Conservation (phyloP, 2,888 invertebrate genomes). For the Hydroisotoma schaefferi region DNA sequence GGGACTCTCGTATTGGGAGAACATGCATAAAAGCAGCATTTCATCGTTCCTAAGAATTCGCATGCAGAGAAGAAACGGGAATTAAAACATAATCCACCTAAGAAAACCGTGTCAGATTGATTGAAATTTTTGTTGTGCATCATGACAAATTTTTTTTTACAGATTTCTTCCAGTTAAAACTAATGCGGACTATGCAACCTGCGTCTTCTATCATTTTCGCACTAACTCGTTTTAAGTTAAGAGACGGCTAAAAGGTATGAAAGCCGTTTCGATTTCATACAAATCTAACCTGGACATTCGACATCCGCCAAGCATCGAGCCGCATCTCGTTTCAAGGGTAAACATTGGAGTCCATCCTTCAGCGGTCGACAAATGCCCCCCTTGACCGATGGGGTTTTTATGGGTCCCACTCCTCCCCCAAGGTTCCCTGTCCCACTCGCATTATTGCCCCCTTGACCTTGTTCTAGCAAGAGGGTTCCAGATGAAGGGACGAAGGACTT, state of each 20-base stretch:
- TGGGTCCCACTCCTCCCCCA: background rate
- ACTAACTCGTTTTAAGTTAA: too few relatives aligned
- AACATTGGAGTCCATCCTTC: slow-evolving; percentile 11
- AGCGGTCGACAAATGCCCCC: slow-evolving; percentile 16
- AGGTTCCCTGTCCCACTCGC: background rate
- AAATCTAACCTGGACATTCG: slow-evolving; percentile 21
- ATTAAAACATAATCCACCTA: too few relatives aligned
- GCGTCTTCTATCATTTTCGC: too few relatives aligned
- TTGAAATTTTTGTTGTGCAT: too few relatives aligned
- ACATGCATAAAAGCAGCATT: slow-evolving; percentile 30
- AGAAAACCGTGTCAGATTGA: too few relatives aligned
- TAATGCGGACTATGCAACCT: too few relatives aligned
- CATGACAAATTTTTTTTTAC: too few relatives aligned
- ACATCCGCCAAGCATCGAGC: slow-evolving; percentile 17
- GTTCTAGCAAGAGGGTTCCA: background rate
- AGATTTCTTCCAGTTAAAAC: too few relatives aligned
- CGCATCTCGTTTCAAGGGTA: background rate
- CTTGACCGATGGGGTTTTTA: background rate
- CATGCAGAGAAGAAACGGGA: too few relatives aligned
- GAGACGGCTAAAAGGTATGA: too few relatives aligned
- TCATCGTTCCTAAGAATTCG: slow-evolving; percentile 21
- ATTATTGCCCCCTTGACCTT: background rate
- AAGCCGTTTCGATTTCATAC: too few relatives aligned
- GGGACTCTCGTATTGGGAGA: slow-evolving; percentile 8
- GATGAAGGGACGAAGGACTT: background rate